Conservation (phyloP, 2,797 vertebrate genomes). For the Loris lydekkerianus region DNA sequence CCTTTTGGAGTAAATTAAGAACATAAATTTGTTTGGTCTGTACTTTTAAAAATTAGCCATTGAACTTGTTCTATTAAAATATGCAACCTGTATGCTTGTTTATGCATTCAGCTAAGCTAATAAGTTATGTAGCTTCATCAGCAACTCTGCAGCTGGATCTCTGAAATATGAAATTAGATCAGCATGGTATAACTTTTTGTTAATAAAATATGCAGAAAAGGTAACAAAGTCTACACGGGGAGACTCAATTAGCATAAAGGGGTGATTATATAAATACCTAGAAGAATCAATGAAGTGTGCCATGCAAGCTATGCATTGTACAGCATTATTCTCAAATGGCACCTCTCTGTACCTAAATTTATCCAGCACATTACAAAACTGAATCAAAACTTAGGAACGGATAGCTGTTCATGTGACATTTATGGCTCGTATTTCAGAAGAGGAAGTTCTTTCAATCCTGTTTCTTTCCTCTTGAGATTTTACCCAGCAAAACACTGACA, state of each 20-base stretch:
- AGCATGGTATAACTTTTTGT: constrained; percentile 63
- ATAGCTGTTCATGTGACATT: constrained; percentile 21
- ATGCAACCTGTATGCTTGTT: constrained; percentile 76
- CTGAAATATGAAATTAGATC: constrained; percentile 76
- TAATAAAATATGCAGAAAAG: constrained; percentile 73
- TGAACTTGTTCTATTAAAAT: constrained; percentile 64
- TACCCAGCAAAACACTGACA: constrained; percentile 63
- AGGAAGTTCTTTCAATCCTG: constrained; percentile 32
- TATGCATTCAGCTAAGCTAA: constrained; percentile 74
- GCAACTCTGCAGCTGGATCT: constrained; percentile 65
- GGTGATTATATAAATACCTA: neutral
- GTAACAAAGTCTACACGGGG: constrained; percentile 30
- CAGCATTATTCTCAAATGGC: neutral
- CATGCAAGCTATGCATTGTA: neutral
- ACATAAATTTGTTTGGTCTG: constrained; percentile 62
- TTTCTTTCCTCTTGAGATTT: constrained; percentile 56
- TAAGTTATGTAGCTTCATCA: constrained; percentile 73
- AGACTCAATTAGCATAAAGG: constrained; percentile 56
- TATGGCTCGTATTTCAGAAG: neutral
- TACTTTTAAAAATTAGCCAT: constrained; percentile 69
- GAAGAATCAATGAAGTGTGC: neutral
- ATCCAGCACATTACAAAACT: neutral
- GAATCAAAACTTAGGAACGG: neutral
- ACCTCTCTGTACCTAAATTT: constrained; percentile 33
- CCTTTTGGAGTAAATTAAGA: constrained; percentile 65